Percentiles rank a stretch among this genome's conserved stretches.
Conservation (phyloP, 2,797 vertebrate species). For the Hozukius guyotensis region DNA sequence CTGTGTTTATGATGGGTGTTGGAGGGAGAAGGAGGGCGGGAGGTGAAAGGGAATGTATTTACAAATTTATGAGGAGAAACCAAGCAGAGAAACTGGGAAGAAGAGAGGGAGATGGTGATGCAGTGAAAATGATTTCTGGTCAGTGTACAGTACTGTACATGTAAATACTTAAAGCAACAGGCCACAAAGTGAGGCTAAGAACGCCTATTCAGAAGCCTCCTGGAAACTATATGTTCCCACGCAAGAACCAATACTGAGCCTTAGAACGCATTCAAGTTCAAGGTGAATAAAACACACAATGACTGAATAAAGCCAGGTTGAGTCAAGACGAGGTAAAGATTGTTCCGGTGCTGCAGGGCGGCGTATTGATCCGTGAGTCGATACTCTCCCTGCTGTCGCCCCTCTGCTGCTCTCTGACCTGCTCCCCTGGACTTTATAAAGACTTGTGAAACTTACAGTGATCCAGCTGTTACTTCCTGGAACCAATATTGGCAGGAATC, state of each 20-base stretch:
- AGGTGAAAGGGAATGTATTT: conserved; percentile 26
- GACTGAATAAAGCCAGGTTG: neutral
- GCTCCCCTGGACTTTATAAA: conserved; percentile 13
- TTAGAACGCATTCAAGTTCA: neutral
- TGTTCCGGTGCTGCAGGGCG: conserved; percentile 9
- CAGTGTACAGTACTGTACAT: neutral
- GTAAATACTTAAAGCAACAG: conserved; percentile 32
- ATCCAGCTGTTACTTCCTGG: conserved; percentile 54
- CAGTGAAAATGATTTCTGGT: conserved; percentile 6
- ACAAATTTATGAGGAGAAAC: conserved; percentile 45
- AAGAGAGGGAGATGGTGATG: conserved; percentile 16
- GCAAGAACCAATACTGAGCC: neutral
- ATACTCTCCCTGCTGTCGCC: conserved; percentile 25
- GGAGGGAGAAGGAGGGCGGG: neutral
- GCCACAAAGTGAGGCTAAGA: conserved; percentile 9
- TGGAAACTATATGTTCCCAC: neutral
- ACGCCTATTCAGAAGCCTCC: neutral
- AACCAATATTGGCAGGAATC: conserved; percentile 34
- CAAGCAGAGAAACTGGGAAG: neutral
- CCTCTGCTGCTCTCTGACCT: conserved; percentile 49
- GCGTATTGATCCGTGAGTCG: conserved; percentile 51
- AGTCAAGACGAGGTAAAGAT: conserved; percentile 1
- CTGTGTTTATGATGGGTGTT: conserved; percentile 20
- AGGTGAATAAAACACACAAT: neutral
- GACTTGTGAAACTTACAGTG: neutral